Evolutionary conservation across 23 tunicate genomes (phyloP).

Genomic region (Phallusia fumigata): DNA sequence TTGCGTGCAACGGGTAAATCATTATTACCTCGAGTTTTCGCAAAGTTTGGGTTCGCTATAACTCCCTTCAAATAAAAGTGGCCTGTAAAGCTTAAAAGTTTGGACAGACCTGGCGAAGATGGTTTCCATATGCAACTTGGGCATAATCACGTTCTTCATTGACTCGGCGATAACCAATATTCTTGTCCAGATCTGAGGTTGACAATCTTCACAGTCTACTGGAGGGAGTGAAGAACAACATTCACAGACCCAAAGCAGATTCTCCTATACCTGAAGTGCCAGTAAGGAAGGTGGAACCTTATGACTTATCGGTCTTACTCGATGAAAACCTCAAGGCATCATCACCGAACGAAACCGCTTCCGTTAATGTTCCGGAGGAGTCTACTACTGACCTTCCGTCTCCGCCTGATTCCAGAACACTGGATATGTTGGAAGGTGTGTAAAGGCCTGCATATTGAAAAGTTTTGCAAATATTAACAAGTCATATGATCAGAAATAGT

Average conservation of each 20-base stretch:
- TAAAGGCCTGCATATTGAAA: background rate
- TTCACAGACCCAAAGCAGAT: background rate
- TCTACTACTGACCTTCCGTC: background rate
- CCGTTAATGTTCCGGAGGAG: background rate
- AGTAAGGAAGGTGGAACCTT: conserved; percentile 11
- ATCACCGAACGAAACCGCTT: background rate
- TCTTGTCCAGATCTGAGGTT: background rate
- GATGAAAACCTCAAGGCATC: conserved; percentile 37
- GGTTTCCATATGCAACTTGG: no score
- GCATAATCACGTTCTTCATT: no score
- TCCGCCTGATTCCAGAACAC: background rate
- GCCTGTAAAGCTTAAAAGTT: no score
- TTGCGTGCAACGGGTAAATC: no score
- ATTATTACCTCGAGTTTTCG: no score
- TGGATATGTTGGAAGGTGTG: background rate
- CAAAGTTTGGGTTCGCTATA: no score
- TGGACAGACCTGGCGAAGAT: no score
- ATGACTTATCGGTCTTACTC: conserved; percentile 32
- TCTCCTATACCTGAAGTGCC: background rate
- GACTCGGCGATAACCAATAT: background rate
- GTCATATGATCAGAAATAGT: no score
- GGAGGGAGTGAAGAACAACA: background rate
- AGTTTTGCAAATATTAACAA: no score
- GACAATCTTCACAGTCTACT: background rate
- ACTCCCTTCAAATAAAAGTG: no score